phyloP scores from a whole-genome alignment of 1,140 invertebrate genomes.

The Drosophila virilis region DNA sequence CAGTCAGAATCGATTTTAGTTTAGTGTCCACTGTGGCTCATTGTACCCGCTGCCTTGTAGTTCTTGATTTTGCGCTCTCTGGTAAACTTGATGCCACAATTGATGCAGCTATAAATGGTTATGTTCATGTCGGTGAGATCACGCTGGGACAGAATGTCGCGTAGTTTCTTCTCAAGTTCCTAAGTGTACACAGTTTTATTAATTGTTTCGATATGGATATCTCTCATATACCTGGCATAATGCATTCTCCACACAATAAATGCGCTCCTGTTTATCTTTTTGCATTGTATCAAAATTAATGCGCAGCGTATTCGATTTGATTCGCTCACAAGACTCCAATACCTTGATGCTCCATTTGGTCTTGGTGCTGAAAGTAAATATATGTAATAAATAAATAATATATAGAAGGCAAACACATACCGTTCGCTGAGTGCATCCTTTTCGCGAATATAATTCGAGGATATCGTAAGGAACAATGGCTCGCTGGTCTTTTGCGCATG shows the following conservation, averaged over 20 bases:
- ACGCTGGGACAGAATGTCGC: conserved; percentile 85
- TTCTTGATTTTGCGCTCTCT: conserved; percentile 83
- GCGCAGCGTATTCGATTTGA: conserved; percentile 85
- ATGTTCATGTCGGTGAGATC: conserved; percentile 85
- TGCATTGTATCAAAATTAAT: conserved; percentile 87
- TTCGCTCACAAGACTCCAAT: conserved; percentile 85
- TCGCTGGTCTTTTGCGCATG: conserved; percentile 60
- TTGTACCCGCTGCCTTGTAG: conserved; percentile 38
- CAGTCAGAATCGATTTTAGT: not conserved
- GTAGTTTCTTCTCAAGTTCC: conserved; percentile 85
- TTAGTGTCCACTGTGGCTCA: not conserved
- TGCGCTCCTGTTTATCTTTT: conserved; percentile 85
- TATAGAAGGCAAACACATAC: conserved; percentile 39
- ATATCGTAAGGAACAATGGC: conserved; percentile 77
- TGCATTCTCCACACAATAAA: conserved; percentile 86
- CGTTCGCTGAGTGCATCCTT: conserved; percentile 76
- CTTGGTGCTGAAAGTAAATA: conserved; percentile 82
- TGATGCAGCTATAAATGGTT: conserved; percentile 87
- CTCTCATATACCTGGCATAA: conserved; percentile 85
- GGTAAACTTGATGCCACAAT: conserved; percentile 87
- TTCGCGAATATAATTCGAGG: conserved; percentile 78
- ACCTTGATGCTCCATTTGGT: conserved; percentile 86
- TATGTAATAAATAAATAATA: not conserved
- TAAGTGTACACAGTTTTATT: conserved; percentile 40
- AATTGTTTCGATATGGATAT: too few relatives aligned